Evolutionary conservation across 2,888 invertebrate genomes (phyloP).

Genomic region (Psylliodes chrysocephalus): DNA sequence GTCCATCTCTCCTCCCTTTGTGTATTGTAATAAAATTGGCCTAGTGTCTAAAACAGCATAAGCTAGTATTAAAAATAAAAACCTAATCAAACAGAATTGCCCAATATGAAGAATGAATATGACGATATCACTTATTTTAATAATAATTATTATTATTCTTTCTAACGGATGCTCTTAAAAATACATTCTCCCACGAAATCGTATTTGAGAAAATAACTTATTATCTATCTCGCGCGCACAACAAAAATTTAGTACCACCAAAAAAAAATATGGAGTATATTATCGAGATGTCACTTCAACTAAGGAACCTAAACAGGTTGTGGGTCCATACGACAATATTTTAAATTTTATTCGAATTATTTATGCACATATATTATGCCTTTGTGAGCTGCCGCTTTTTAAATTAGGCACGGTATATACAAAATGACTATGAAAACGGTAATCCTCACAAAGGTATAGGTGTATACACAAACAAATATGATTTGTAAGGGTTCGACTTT

Average conservation of each 20-base stretch:
- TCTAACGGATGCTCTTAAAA: conserved; percentile 23
- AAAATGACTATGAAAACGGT: conserved; percentile 55
- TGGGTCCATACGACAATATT: conserved; percentile 56
- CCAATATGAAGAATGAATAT: no score
- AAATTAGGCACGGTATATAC: conserved; percentile 53
- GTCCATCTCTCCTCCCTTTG: no score
- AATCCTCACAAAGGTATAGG: conserved; percentile 49
- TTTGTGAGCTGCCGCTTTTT: conserved; percentile 58
- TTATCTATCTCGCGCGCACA: conserved; percentile 41
- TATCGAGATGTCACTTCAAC: conserved; percentile 54
- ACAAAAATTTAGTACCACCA: conserved; percentile 43
- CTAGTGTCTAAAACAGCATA: no score
- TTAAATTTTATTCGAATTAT: conserved; percentile 59
- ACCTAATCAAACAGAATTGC: no score
- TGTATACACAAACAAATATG: conserved; percentile 55
- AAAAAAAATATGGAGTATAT: conserved; percentile 52
- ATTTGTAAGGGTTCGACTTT: conserved; percentile 46
- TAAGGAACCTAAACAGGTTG: conserved; percentile 55
- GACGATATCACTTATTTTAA: no score
- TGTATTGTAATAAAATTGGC: no score
- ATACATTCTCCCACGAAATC: conserved; percentile 45
- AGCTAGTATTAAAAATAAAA: no score
- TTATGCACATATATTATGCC: conserved; percentile 58
- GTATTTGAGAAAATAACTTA: conserved; percentile 44
- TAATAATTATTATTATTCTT: no score